Base-by-base conservation (phyloP, 2,797 vertebrate species). In the Crenichthys baileyi region DNA sequence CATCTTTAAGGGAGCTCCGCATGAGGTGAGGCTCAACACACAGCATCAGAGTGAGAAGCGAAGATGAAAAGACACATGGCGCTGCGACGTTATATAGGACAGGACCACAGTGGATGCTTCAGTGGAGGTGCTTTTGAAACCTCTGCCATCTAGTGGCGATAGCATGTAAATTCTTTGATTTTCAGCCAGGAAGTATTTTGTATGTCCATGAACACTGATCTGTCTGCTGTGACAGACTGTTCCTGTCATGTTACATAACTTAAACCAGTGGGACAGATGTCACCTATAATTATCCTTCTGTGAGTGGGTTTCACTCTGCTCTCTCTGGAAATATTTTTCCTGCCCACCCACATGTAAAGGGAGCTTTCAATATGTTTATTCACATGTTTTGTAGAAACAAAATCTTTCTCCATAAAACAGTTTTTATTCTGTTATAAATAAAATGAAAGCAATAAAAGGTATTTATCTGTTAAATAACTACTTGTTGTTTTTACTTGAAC, bases 1-100 rank as follows among this genome's bases (percentile, higher is more conserved):
- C 46, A 95, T 99, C 80, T 99, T 99, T 94, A 99, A 99, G 90
- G 98, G 98, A 71, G 96, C 97, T 0, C 98, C 98, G 0, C 98
- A 99, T 0, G 98, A 99, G 97, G 98, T 98, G 81, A 95, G 18
- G 22, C 70, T 44, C 18, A 72, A 68, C 1, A 5, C 4, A 70
- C 36, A 22, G 18, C 53, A 68, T 46, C 18, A 9, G 26, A 73
- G 22, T 26, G 72, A 72, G 55, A 55, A 26, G 63, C 63, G 41
- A 41, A 67, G 36, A 24, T 39, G 36, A 39, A 22, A 61, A 71
- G 41, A 22, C 48, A 16, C 53, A 68, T 20, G 46, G 26, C 15
- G 36, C 61, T 65, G 61, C 18, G 15, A 9, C 41, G 36, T 29
- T n/a, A 84, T 75, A 77, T 80, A 76, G 81, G 84, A 46, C 81